Conservation (phyloP, 1,140 invertebrate genomes). For the Lepidotrigona ventralis region DNA sequence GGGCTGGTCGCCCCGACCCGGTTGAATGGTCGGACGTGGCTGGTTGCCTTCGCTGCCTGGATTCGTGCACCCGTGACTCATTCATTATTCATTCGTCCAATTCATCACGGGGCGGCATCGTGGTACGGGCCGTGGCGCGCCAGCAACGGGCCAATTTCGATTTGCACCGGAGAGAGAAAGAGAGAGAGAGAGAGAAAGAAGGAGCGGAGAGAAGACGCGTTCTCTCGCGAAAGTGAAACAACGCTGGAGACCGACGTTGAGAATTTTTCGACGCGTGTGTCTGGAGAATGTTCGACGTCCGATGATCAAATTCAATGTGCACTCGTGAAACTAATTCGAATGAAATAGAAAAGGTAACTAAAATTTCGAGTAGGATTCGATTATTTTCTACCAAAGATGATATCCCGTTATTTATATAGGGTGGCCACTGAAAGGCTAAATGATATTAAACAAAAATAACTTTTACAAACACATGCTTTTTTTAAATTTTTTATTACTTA, state of each 20-base stretch:
- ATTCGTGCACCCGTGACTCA: slow-evolving; percentile 44
- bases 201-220: neutral
- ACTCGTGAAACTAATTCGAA: slow-evolving; percentile 55
- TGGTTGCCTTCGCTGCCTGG: neutral
- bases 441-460: no score
- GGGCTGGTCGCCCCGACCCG: neutral
- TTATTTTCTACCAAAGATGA: no score
- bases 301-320: slow-evolving; percentile 6
- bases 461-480: no score
- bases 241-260: no score
- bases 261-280: neutral
- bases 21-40: neutral
- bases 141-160: slow-evolving; percentile 28
- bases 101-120: slow-evolving; percentile 36
- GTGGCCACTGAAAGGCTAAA: no score
- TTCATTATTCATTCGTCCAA: slow-evolving; percentile 54
- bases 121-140: slow-evolving; percentile 1
- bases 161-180: neutral
- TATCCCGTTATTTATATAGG: no score
- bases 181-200: neutral
- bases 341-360: no score
- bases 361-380: no score
- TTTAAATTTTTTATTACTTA: no score
- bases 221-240: neutral
- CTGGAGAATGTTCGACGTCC: neutral